Conservation (phyloP, 2,113 vertebrate genomes). For the Nothoprocta pentlandii region DNA sequence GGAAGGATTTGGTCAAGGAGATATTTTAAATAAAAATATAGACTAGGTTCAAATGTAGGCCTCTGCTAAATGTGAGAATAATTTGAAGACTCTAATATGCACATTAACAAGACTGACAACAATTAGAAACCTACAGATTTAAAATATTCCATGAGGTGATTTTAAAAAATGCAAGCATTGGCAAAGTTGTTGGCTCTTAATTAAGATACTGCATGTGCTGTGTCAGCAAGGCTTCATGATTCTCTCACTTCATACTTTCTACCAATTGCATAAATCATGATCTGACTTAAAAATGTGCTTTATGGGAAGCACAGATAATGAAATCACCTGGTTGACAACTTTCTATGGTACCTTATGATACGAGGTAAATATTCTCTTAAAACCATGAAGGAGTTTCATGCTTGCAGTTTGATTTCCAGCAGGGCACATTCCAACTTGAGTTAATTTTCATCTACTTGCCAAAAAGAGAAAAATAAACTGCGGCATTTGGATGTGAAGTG, state of each 20-base stretch:
- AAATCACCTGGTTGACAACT: not conserved
- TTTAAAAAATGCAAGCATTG: not conserved
- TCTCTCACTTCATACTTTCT: not conserved
- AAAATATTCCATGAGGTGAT: not conserved
- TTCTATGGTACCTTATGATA: not conserved
- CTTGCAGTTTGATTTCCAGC: conserved; percentile 34
- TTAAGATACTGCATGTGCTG: not conserved
- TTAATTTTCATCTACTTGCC: conserved; percentile 35
- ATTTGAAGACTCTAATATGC: not conserved
- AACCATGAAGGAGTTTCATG: not conserved
- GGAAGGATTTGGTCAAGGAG: not conserved
- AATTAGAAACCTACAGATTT: not conserved
- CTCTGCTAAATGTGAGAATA: not conserved
- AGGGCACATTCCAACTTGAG: conserved; percentile 6
- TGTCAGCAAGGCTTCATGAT: not conserved
- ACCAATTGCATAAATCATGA: not conserved
- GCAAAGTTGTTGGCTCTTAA: not conserved
- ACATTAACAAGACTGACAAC: not conserved
- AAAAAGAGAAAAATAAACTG: conserved; percentile 37
- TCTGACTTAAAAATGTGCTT: not conserved
- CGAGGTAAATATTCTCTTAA: not conserved
- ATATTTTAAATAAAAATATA: not conserved
- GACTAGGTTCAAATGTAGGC: not conserved
- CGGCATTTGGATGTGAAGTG: conserved; percentile 48
- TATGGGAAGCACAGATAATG: not conserved